Evolutionary conservation across 2,888 invertebrate genomes (phyloP).

Genomic region (Diachrysia chrysitis): DNA sequence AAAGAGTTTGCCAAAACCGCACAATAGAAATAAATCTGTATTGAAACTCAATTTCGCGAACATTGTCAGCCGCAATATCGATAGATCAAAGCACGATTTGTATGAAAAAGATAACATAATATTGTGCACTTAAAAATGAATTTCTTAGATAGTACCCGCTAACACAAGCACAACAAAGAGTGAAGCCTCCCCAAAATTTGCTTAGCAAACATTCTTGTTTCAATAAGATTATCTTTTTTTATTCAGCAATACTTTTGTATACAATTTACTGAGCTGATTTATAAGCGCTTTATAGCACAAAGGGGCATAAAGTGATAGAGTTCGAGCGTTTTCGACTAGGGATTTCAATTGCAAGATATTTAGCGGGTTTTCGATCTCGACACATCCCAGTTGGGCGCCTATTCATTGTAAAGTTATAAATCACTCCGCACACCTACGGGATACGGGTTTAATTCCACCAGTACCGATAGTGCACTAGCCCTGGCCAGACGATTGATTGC

Average conservation of each 20-base stretch:
- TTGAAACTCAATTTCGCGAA: constrained; percentile 10
- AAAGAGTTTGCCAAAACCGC: constrained; percentile 2
- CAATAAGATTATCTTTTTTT: constrained; percentile 65
- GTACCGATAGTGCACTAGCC: constrained; percentile 32
- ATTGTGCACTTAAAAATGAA: constrained; percentile 16
- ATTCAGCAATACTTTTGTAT: constrained; percentile 55
- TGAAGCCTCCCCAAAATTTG: constrained; percentile 48
- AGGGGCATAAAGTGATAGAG: constrained; percentile 45
- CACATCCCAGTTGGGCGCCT: constrained; percentile 70
- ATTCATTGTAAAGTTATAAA: constrained; percentile 77
- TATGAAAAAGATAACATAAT: constrained; percentile 25
- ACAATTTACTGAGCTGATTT: constrained; percentile 58
- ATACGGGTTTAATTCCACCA: constrained; percentile 69
- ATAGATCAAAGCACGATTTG: constrained; percentile 16
- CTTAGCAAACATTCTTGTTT: constrained; percentile 57
- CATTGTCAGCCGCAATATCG: constrained; percentile 2
- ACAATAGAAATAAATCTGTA: constrained; percentile 7
- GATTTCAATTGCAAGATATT: constrained; percentile 73
- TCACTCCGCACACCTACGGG: constrained; percentile 67
- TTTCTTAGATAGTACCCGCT: constrained; percentile 11
- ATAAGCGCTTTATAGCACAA: constrained; percentile 51
- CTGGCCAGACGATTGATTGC: constrained; percentile 39
- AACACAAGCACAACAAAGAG: constrained; percentile 31
- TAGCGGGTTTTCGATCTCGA: constrained; percentile 62
- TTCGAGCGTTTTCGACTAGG: constrained; percentile 58